Base-by-base conservation (phyloP, 2,113 vertebrate species). In the Cacatua alba region DNA sequence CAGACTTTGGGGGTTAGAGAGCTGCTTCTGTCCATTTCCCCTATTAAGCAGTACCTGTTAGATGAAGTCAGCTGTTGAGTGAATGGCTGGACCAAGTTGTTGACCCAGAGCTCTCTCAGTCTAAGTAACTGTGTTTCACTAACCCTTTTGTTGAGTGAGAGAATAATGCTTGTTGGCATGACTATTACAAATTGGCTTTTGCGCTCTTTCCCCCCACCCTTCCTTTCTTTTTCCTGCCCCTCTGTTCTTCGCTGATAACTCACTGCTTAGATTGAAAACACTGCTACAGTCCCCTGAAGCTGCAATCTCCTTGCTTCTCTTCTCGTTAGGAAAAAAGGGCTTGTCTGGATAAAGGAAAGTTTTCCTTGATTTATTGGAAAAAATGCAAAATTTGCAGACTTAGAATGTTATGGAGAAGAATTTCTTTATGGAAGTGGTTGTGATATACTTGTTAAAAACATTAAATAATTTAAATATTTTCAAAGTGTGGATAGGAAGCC, bases 161-260 rank as follows among this genome's bases (percentile, higher is more conserved):
- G 17, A 37, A 10, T 71, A 68, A 37, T n/a, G 19, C 20, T 39
- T 88, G 13, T 39, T 86, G 33, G 11, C 13, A 16, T 67, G 25
- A 28, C 46, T 35, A 10, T 51, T 46, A 29, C 10, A 31, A 44
- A 59, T 28, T 2, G 4, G 19, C 8, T 83, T 79, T 53, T 25
- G 5, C 2, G 10, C 3, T 12, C 2, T 29, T 21, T 9, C 3
- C 2, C 3, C 4, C 8, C 2, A 12, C 17, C 10, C 14, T 41
- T 43, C 19, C 4, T 39, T 26, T 7, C 5, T 17, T 68, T 35
- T 18, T 26, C 13, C 17, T 24, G 6, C 9, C 10, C 4, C 7
- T 82, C 21, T 6, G 5, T 75, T 82, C 7, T 91, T 13, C 16
- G 35, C 14, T 67, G 59, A 0, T 53, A 65, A 48, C 17, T 69